phyloP scores from a whole-genome alignment of 1,140 invertebrate genomes.

The Heliconius hermathena region DNA sequence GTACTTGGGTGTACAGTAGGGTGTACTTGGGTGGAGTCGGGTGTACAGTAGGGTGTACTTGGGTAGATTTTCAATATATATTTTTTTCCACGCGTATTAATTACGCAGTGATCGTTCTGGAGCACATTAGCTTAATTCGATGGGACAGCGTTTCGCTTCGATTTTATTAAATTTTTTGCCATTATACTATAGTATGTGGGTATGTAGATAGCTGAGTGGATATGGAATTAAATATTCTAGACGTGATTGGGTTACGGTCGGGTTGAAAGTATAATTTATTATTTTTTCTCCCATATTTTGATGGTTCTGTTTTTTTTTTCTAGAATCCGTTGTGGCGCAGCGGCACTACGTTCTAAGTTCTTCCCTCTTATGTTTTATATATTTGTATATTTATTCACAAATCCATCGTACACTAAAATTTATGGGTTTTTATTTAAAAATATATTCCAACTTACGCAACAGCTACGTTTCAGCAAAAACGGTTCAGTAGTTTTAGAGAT shows the following conservation, averaged over 20 bases:
- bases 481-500: too few relatives aligned
- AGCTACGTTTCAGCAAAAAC: too few relatives aligned
- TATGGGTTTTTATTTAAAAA: too few relatives aligned
- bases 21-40: constrained; percentile 26
- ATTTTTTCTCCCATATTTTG: too few relatives aligned
- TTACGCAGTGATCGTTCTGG: constrained; percentile 58
- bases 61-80: constrained; percentile 28
- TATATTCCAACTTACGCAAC: too few relatives aligned
- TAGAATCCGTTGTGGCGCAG: too few relatives aligned
- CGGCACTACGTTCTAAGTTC: too few relatives aligned
- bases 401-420: too few relatives aligned
- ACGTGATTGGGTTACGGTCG: background rate
- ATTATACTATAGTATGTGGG: too few relatives aligned
- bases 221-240: constrained; percentile 9
- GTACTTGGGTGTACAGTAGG: constrained; percentile 32
- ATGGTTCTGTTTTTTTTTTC: too few relatives aligned
- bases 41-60: constrained; percentile 32
- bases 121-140: constrained; percentile 63
- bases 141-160: constrained; percentile 55
- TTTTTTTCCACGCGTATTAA: constrained; percentile 64
- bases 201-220: background rate
- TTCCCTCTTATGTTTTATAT: too few relatives aligned
- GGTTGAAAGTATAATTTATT: background rate
- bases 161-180: constrained; percentile 58
- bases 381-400: too few relatives aligned